Base-by-base conservation (phyloP, 2,113 vertebrate species). In the Columba janthina region DNA sequence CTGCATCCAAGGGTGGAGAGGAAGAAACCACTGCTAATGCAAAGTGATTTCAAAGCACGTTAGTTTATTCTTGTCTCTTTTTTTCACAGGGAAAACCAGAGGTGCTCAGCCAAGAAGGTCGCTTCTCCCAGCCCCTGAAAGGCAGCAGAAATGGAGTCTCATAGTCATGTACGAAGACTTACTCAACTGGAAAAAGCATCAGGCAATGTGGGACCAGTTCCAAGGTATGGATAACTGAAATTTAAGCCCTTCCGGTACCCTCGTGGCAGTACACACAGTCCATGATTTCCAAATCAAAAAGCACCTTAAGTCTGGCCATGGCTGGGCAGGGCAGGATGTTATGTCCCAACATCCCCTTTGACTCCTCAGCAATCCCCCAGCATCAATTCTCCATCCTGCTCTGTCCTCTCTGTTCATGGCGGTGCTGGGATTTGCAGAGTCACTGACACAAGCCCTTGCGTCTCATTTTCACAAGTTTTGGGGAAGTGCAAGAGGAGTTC, bases 21-120 rank as follows among this genome's bases (percentile, higher is more conserved):
- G 17, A 9, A 26, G 8, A 38, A 38, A 2, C 0, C 0, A 10
- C 29, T 71, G 32, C 53, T 77, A 34, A 6, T 9, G 66, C 46
- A 28, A 58, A 46, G 58, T 14, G 72, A 18, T 70, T 84, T 64
- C 32, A 44, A 34, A 88, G 26, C 32, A 29, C 24, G 1, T 31
- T 10, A 17, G 11, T 29, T 24, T 88, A 58, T 4, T 64, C 72
- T 53, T 36, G 4, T 6, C 48, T 7, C 1, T 36, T 18, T 15
- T 26, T 24, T 58, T 21, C 26, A 12, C 1, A 5, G n/a, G 19
- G 10, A 8, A 54, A 44, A 58, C 3, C 16, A 19, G 50, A 53
- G 53, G 26, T 34, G 53, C 18, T 60, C 66, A 67, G 28, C 5
- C 6, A 17, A 40, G 61, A 57, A 46, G 12, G 12, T 26, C 36